Conservation (phyloP, 2,888 invertebrate species). For the Thumatha senex region DNA sequence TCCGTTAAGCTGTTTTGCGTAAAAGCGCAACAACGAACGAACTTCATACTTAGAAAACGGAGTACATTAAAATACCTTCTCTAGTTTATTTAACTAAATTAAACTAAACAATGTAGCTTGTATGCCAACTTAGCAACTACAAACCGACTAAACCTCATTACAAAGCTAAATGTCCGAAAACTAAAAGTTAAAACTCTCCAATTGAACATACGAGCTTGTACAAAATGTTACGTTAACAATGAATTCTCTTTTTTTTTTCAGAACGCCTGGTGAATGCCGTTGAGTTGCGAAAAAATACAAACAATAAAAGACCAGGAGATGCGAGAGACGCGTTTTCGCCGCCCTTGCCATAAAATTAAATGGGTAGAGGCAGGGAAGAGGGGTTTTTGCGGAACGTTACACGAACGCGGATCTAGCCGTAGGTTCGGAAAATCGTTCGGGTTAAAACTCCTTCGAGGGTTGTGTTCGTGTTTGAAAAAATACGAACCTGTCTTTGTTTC, state of each 20-base stretch:
- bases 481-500: slow-evolving; percentile 16
- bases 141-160: slow-evolving; percentile 25
- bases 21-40: too few species aligned
- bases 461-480: slow-evolving; percentile 23
- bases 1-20: too few species aligned
- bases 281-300: slow-evolving; percentile 64
- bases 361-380: slow-evolving; percentile 42
- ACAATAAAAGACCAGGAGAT: slow-evolving; percentile 62
- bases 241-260: slow-evolving; percentile 53
- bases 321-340: slow-evolving; percentile 58
- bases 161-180: slow-evolving; percentile 23
- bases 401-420: slow-evolving; percentile 42
- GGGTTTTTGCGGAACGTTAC: slow-evolving; percentile 47
- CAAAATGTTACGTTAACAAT: slow-evolving; percentile 65
- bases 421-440: slow-evolving; percentile 42
- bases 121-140: slow-evolving; percentile 9
- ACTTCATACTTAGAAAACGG: too few species aligned
- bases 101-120: slow-evolving; percentile 2
- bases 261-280: slow-evolving; percentile 47
- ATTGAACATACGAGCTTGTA: slow-evolving; percentile 37
- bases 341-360: slow-evolving; percentile 73
- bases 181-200: slow-evolving; percentile 28
- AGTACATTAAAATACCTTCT: too few species aligned
- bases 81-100: background rate
- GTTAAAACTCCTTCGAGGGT: slow-evolving; percentile 38